Percentiles rank a stretch among this genome's conserved stretches.
phyloP scores from a whole-genome alignment of 2,113 vertebrate species.

The Takifugu flavidus region DNA sequence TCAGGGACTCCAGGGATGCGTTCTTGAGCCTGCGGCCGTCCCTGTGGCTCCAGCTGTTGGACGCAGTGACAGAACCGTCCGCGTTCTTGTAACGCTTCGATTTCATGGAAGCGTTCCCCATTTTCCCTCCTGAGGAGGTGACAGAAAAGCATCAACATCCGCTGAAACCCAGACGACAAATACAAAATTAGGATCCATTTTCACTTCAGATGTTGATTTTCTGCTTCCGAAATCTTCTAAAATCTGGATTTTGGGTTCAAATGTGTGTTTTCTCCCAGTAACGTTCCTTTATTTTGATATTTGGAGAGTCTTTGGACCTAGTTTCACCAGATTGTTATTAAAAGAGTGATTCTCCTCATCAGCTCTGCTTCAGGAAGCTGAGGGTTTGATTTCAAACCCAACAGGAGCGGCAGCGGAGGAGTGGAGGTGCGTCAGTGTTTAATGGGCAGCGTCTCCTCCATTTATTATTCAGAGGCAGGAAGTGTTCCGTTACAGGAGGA shows the following conservation, averaged over 20 bases:
- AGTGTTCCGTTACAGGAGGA: slow-evolving; percentile 55
- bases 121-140: slow-evolving; percentile 52
- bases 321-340: too few relatives aligned
- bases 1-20: slow-evolving; percentile 65
- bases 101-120: slow-evolving; percentile 89
- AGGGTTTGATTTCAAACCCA: slow-evolving; percentile 25
- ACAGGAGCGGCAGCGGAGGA: slow-evolving; percentile 25
- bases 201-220: too few relatives aligned
- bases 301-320: too few relatives aligned
- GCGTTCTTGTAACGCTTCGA: slow-evolving; percentile 80
- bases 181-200: not conserved
- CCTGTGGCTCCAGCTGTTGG: slow-evolving; percentile 50
- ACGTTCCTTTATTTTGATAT: too few relatives aligned
- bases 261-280: too few relatives aligned
- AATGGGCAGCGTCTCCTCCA: slow-evolving; percentile 48
- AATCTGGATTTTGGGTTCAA: too few relatives aligned
- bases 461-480: slow-evolving; percentile 73
- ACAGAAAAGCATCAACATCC: not conserved
- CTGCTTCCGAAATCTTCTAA: too few relatives aligned
- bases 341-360: too few relatives aligned
- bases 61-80: slow-evolving; percentile 52
- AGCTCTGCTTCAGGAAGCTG: slow-evolving; percentile 14
- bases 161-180: not conserved
- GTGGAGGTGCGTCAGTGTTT: slow-evolving; percentile 32
- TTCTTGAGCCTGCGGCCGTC: slow-evolving; percentile 32